A percentile compares a stretch with the other conserved stretches of the same genome.
phyloP scores from a whole-genome alignment of 2,113 vertebrate genomes.

The Chinchilla lanigera region DNA sequence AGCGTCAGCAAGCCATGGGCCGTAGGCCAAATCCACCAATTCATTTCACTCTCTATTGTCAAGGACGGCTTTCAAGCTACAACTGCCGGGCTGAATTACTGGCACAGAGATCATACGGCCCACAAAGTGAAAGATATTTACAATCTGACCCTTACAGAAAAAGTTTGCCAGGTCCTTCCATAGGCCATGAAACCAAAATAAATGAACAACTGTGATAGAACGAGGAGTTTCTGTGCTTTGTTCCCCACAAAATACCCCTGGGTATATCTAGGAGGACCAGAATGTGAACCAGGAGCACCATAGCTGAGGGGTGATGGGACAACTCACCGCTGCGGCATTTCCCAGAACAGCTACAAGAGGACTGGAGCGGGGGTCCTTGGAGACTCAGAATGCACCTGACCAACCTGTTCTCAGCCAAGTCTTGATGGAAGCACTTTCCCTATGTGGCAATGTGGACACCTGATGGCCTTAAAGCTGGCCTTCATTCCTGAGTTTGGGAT shows the following conservation, averaged over 20 bases:
- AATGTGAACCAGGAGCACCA: not conserved
- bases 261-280: not conserved
- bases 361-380: not conserved
- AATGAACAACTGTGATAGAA: not conserved
- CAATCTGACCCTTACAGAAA: not conserved
- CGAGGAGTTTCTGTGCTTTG: not conserved
- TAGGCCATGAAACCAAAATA: not conserved
- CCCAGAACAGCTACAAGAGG: not conserved
- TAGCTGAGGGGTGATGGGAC: not conserved
- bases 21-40: not conserved
- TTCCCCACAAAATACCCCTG: not conserved
- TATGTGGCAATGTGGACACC: fast-evolving
- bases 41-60: not conserved
- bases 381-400: not conserved
- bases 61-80: not conserved
- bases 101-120: not conserved
- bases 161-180: not conserved
- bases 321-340: not conserved
- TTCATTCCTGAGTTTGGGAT: not conserved
- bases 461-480: not conserved
- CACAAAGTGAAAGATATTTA: not conserved
- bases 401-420: not conserved
- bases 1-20: not conserved
- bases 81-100: not conserved
- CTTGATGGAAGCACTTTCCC: not conserved